These are phyloP conservation scores for Theropithecus gelada DNA, from an alignment of 2,113 vertebrate species.

Conservation along the genomic window DNA sequence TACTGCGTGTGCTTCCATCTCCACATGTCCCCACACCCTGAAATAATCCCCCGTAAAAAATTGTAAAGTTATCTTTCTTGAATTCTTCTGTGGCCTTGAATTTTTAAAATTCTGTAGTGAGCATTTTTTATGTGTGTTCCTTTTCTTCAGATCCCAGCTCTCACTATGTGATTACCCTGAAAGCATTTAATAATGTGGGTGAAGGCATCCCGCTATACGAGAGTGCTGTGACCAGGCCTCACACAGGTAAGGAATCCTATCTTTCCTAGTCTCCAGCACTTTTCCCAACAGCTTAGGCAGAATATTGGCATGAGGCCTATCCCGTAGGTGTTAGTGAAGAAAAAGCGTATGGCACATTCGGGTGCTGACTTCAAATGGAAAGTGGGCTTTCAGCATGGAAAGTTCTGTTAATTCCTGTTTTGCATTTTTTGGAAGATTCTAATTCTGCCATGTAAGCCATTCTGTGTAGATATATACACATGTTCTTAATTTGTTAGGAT, in stretches of 20 bases:
- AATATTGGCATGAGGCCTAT: background rate
- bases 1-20: background rate
- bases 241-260: slow-evolving; percentile 88
- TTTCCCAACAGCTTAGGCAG: background rate
- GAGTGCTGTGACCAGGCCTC: slow-evolving; percentile 95
- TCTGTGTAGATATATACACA: background rate
- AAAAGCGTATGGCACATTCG: background rate
- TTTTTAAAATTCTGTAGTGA: background rate
- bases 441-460: background rate
- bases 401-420: background rate
- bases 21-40: background rate
- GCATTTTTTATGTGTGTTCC: background rate
- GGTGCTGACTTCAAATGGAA: background rate
- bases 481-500: slow-evolving; percentile 21
- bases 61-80: background rate
- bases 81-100: background rate
- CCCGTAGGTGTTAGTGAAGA: background rate
- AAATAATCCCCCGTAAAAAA: background rate
- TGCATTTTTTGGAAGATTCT: background rate
- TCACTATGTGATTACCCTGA: slow-evolving; percentile 98
- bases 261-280: background rate
- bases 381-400: background rate
- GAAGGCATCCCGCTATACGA: slow-evolving; percentile 98
- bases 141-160: slow-evolving; percentile 93
- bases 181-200: slow-evolving; percentile 96